Conservation (phyloP, 2,113 vertebrate genomes). For the Anoura caudifer region DNA sequence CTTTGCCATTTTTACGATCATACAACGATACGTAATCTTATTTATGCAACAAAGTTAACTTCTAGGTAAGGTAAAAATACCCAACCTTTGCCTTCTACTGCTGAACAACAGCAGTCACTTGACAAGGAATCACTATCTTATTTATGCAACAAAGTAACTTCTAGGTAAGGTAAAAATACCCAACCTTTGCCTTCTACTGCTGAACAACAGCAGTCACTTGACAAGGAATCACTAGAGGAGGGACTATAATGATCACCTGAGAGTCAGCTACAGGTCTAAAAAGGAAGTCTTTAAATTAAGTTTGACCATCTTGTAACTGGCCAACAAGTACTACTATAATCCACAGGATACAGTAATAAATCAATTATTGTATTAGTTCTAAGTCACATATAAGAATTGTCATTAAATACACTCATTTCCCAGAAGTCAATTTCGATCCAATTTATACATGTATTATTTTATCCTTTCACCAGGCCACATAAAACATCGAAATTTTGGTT, state of each 20-base stretch:
- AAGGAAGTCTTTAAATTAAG: neutral
- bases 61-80: neutral
- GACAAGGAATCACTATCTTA: neutral
- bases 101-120: neutral
- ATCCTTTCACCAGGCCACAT: neutral
- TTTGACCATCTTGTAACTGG: neutral
- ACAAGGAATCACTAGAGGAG: neutral
- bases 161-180: neutral
- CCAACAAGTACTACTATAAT: neutral
- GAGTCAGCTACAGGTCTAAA: conserved; percentile 4
- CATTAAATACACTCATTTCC: neutral
- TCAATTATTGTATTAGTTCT: neutral
- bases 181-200: neutral
- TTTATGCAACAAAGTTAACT: neutral
- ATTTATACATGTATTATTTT: neutral
- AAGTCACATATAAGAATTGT: neutral
- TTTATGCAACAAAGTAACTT: neutral
- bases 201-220: neutral
- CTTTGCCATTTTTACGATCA: conserved; percentile 2
- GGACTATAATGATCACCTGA: neutral
- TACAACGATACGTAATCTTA: neutral
- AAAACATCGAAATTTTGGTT: conserved; percentile 2
- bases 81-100: neutral
- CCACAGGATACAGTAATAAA: neutral
- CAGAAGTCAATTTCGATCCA: neutral